Base-by-base conservation (phyloP, 2,888 invertebrate genomes). In the Eristalis intricaria region DNA sequence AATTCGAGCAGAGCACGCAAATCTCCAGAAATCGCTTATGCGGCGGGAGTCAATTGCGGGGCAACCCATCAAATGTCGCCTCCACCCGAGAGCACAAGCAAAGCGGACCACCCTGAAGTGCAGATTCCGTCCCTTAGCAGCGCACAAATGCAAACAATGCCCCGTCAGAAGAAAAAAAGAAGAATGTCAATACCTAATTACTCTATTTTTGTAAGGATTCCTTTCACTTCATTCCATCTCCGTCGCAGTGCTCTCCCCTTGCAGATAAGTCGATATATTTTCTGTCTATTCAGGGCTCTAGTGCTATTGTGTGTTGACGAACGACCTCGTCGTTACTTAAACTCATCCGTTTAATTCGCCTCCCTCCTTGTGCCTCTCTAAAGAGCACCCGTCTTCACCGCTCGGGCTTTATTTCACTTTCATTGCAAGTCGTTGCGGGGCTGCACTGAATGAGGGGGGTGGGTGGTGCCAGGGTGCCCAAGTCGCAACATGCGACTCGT, bases 121-220 rank as follows among this genome's bases (percentile, higher is more conserved):
- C 61, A 19, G 50, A 77, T 29, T 68, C 19, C 40, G 73, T 66
- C 56, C 50, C 35, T 38, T 13, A 40, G 50, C 35, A 32, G 40
- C 63, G 19, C 43, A 75, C 84, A 79, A 75, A 68, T 79, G 68
- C 50, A 61, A 66, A 78, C 64, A 84, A 78, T 74, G 58, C 26
- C 29, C 29, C 68, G 63, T 43, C 5, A n/a, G 69, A 32, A 4
- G 65, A 38, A 50, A 83, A 65, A 66, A 40, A 15, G 71, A 87
- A 87, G 64, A 64, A 80, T 87, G 87, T 80, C 84, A 87, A 84
- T 84, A 87, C 79, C 84, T 87, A 87, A 87, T 87, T 87, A 79
- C 71, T 84, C 87, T 84, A 87, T 84, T 87, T 80, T 87, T 73
- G 26, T 87, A 87, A 84, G 84, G 87, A 87, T 87, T 87, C 84